Percentiles rank a stretch among this genome's conserved stretches.
phyloP scores from a whole-genome alignment of 1,140 invertebrate species.

The Drosophila simulans region DNA sequence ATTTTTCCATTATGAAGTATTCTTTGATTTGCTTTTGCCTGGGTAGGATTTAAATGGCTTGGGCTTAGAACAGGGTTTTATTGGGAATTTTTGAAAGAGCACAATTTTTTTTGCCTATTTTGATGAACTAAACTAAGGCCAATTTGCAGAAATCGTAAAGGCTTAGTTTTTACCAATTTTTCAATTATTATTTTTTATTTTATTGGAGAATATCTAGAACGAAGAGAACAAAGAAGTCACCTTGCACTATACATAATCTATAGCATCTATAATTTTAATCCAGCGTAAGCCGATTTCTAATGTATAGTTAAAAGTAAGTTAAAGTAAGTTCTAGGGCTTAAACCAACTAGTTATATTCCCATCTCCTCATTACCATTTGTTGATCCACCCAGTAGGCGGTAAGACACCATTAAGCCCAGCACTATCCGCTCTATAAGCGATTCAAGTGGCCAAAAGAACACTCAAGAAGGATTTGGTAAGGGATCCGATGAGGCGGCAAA shows the following conservation, averaged over 20 bases:
- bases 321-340: neutral
- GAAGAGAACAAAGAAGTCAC: neutral
- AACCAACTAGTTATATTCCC: slow-evolving; percentile 2
- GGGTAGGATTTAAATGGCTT: slow-evolving; percentile 4
- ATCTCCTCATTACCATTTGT: slow-evolving; percentile 50
- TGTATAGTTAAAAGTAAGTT: no score
- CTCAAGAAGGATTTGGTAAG: slow-evolving; percentile 8
- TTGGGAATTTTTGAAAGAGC: neutral
- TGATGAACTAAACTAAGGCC: neutral
- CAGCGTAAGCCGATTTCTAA: neutral
- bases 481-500: neutral
- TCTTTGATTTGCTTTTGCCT: slow-evolving; percentile 47
- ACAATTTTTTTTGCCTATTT: neutral
- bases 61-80: neutral
- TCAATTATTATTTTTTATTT: no score
- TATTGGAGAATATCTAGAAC: no score
- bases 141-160: neutral
- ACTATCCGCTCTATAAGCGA: slow-evolving; percentile 31
- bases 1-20: slow-evolving; percentile 71
- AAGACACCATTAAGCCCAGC: slow-evolving; percentile 45
- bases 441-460: slow-evolving; percentile 25
- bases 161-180: no score
- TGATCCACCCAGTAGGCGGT: slow-evolving; percentile 51
- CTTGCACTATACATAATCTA: neutral
- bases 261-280: neutral